Evolutionary conservation across 2,888 invertebrate species (phyloP).

Genomic region (Cryptops parisi): DNA sequence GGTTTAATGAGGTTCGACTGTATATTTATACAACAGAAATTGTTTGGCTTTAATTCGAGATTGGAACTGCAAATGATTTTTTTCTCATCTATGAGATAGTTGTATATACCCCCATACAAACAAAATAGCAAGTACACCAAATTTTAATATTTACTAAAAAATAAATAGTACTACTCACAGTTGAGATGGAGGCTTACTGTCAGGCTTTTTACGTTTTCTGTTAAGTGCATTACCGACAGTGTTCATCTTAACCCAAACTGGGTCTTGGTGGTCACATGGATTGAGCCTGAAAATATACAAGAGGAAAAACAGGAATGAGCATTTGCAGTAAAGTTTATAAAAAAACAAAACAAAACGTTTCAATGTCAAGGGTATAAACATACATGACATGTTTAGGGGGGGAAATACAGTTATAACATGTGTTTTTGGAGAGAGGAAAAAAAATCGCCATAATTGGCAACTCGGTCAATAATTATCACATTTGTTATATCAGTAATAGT

Average conservation of each 20-base stretch:
- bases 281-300: conserved; percentile 12
- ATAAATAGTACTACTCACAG: conserved; percentile 18
- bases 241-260: conserved; percentile 75
- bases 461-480: too few species aligned
- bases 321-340: neutral
- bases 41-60: too few species aligned
- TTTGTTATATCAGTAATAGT: too few species aligned
- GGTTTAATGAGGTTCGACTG: neutral
- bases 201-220: conserved; percentile 54
- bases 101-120: neutral
- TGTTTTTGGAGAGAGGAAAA: too few species aligned
- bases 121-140: neutral
- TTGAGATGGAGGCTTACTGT: conserved; percentile 35
- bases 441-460: too few species aligned
- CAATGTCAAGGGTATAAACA: too few species aligned
- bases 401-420: too few species aligned
- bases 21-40: too few species aligned
- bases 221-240: conserved; percentile 39
- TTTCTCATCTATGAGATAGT: neutral
- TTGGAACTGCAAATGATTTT: conserved; percentile 1
- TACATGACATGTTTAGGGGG: too few species aligned
- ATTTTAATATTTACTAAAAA: too few species aligned
- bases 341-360: neutral
- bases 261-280: conserved; percentile 36
- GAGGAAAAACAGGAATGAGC: neutral